Evolutionary conservation across 2,888 invertebrate species (phyloP).

Genomic region (Aphrophora alni): DNA sequence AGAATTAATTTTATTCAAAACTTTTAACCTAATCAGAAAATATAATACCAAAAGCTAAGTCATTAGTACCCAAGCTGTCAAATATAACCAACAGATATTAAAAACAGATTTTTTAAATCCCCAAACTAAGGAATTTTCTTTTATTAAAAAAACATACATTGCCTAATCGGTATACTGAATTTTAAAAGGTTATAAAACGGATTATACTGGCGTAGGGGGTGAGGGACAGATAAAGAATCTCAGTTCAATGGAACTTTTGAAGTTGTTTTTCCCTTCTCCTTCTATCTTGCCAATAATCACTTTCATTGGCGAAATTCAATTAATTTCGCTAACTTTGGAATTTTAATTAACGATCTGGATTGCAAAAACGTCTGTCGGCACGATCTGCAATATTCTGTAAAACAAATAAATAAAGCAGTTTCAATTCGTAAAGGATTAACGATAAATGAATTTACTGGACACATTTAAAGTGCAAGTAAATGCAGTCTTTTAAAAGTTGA

Average conservation of each 20-base stretch:
- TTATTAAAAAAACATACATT: too few relatives aligned
- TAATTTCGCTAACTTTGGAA: conserved; percentile 4
- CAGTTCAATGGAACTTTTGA: neutral
- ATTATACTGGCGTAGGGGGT: neutral
- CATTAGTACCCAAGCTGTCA: too few relatives aligned
- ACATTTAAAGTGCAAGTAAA: too few relatives aligned
- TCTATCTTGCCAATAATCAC: conserved; percentile 2
- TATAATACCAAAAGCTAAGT: too few relatives aligned
- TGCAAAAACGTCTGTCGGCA: neutral
- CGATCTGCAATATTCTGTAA: neutral
- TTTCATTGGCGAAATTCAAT: neutral
- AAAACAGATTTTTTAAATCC: too few relatives aligned
- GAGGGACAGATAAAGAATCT: neutral
- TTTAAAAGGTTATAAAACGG: neutral
- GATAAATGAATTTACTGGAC: neutral
- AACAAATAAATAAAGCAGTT: neutral
- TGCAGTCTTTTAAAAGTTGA: too few relatives aligned
- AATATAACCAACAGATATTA: too few relatives aligned
- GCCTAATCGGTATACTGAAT: neutral
- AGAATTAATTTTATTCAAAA: too few relatives aligned
- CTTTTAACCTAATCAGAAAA: too few relatives aligned
- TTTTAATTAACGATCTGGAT: conserved; percentile 1
- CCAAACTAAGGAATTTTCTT: too few relatives aligned
- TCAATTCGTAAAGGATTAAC: neutral
- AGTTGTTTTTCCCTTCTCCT: neutral